phyloP scores from a whole-genome alignment of 2,888 invertebrate genomes.

The Pachliopta kotzebuea region DNA sequence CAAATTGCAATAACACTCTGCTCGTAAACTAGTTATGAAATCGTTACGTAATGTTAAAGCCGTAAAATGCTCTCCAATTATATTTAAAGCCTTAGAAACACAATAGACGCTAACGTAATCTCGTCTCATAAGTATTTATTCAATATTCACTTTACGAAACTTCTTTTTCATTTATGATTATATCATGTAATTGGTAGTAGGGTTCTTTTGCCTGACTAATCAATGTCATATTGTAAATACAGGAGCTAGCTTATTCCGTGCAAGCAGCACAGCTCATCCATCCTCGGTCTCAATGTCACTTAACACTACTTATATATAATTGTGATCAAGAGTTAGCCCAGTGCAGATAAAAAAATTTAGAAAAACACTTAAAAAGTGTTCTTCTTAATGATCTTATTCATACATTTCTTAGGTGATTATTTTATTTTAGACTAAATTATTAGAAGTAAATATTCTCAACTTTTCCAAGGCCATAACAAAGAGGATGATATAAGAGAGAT shows the following conservation, averaged over 20 bases:
- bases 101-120: constrained; percentile 6
- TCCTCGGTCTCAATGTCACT: too few relatives aligned
- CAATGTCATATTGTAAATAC: too few relatives aligned
- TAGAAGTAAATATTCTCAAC: background rate
- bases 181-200: too few relatives aligned
- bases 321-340: too few relatives aligned
- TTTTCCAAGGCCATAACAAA: constrained; percentile 43
- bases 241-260: too few relatives aligned
- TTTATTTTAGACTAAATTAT: background rate
- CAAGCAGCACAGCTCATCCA: too few relatives aligned
- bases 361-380: too few relatives aligned
- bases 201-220: too few relatives aligned
- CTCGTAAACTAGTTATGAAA: constrained; percentile 45
- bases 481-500: constrained; percentile 47
- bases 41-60: constrained; percentile 32
- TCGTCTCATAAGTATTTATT: background rate
- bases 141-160: too few relatives aligned
- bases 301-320: too few relatives aligned
- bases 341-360: too few relatives aligned
- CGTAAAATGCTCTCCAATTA: constrained; percentile 26
- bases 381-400: background rate
- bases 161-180: too few relatives aligned
- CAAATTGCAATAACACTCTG: constrained; percentile 66
- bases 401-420: background rate
- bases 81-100: constrained; percentile 26